These are phyloP conservation scores for Pogonophryne albipinna DNA, from an alignment of 2,797 vertebrate species.

Conservation along the genomic window DNA sequence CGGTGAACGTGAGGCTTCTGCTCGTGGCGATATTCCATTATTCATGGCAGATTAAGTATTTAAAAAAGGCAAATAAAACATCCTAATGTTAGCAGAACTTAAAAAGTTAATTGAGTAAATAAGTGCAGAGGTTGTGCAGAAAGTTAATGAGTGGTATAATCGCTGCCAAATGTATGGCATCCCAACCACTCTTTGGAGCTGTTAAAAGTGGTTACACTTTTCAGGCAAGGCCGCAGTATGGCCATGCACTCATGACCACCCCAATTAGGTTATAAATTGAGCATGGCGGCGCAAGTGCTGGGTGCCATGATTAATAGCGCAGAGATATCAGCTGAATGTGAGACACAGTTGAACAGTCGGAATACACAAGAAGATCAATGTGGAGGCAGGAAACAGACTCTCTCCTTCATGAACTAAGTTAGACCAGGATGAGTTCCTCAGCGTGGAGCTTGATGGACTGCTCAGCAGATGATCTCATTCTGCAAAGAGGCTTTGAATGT, in stretches of 20 bases:
- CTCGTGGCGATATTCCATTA: slow-evolving; percentile 72
- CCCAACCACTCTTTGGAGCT: slow-evolving; percentile 41
- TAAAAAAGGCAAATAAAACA: slow-evolving; percentile 63
- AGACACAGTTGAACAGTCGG: slow-evolving; percentile 16
- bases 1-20: slow-evolving; percentile 56
- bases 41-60: slow-evolving; percentile 77
- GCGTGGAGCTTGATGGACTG: slow-evolving; percentile 48
- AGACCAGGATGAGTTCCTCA: slow-evolving; percentile 24
- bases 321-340: slow-evolving; percentile 10
- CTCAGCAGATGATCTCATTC: slow-evolving; percentile 53
- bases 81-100: slow-evolving; percentile 65
- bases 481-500: slow-evolving; percentile 34
- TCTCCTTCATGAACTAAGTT: slow-evolving; percentile 9
- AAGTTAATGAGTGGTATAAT: slow-evolving; percentile 77
- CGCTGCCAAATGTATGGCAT: slow-evolving; percentile 66
- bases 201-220: slow-evolving; percentile 39
- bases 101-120: slow-evolving; percentile 81
- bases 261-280: slow-evolving; percentile 69
- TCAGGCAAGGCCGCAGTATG: slow-evolving; percentile 33
- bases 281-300: slow-evolving; percentile 13
- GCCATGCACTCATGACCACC: slow-evolving; percentile 32
- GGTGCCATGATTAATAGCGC: slow-evolving; percentile 45
- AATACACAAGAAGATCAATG: slow-evolving; percentile 11
- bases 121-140: slow-evolving; percentile 72
- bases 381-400: slow-evolving; percentile 14